Percentiles rank a stretch among this genome's conserved stretches.
Evolutionary conservation across 2,113 vertebrate species (phyloP).

Genomic region (Pyrgilauda ruficollis): DNA sequence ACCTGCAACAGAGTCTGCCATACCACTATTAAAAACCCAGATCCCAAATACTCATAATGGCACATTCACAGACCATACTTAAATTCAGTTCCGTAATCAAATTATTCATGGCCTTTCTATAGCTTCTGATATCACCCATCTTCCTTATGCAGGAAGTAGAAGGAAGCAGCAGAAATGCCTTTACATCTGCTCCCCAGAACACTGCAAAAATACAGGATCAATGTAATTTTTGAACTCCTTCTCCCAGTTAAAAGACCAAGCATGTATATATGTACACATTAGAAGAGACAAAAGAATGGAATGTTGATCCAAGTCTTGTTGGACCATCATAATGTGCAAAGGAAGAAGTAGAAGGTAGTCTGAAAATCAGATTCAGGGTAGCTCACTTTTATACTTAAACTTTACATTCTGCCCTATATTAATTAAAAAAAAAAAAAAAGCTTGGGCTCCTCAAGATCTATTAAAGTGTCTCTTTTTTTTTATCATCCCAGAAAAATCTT

Average conservation of each 20-base stretch:
- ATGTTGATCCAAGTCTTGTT: background rate
- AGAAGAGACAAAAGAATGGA: background rate
- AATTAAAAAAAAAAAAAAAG: background rate
- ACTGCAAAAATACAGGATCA: background rate
- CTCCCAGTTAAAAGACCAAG: background rate
- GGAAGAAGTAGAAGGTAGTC: background rate
- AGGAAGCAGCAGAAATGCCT: background rate
- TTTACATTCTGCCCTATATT: background rate
- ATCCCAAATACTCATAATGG: background rate
- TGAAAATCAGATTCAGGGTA: background rate
- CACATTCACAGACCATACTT: background rate
- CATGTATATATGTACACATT: rapidly evolving
- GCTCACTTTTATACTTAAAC: background rate
- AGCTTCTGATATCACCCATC: background rate
- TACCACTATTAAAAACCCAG: background rate
- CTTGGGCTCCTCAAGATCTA: background rate
- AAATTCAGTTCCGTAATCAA: background rate
- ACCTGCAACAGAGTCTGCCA: background rate
- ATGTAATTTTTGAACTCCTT: background rate
- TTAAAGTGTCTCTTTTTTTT: background rate
- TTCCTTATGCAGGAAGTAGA: background rate
- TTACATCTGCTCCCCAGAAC: background rate
- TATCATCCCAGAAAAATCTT: background rate
- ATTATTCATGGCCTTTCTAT: background rate
- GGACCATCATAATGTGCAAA: background rate